Evolutionary conservation across 2,113 vertebrate genomes (phyloP), one percentile per base, ranked within the genome.

Genomic region (Nicator chloris): DNA sequence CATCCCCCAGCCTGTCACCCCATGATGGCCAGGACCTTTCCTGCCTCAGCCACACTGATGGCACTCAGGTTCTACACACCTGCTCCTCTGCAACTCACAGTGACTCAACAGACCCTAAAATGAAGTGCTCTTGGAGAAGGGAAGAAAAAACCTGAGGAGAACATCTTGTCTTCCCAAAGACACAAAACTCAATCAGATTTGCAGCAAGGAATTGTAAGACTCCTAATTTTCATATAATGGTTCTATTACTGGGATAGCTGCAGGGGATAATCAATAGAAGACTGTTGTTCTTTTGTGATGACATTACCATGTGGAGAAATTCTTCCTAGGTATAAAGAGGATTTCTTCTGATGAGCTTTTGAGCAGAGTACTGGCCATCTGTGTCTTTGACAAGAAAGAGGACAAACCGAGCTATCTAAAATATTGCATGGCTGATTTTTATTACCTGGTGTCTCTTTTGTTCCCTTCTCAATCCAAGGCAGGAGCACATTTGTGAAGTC

Each of bases 321-420:
- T 95, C 95, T 93, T 95, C n/a, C 80, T 57, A 65, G 82, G 86
- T 56, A 30, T 49, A 24, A 78, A 94, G 87, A 93, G 93, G 86
- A 96, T 96, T 96, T 85, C 68, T 49, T 63, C 63, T 70, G 91
- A 92, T 88, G 89, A 94, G 91, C 72, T 96, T 94, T 72, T 64
- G 85, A 95, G 90, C 42, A 88, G 86, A 96, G 90, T 12, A 63
- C 54, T 64, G 51, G 88, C 86, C 92, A 23, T 39, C 83, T 68
- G 61, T 42, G 31, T 77, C 66, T 51, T 9, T 93, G 94, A 93
- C 75, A 82, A 92, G 66, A 73, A 91, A 96, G 92, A 97, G 87
- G 93, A 95, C 87, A 95, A 93, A 64, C 49, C 7, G 60, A 97
- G 76, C 95, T 96, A 93, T 93, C 81, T 92, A 70, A 92, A 95